Evolutionary conservation across 2,888 invertebrate genomes (phyloP), one percentile per base, ranked within the genome.

Genomic region (Hedychridium roseum): DNA sequence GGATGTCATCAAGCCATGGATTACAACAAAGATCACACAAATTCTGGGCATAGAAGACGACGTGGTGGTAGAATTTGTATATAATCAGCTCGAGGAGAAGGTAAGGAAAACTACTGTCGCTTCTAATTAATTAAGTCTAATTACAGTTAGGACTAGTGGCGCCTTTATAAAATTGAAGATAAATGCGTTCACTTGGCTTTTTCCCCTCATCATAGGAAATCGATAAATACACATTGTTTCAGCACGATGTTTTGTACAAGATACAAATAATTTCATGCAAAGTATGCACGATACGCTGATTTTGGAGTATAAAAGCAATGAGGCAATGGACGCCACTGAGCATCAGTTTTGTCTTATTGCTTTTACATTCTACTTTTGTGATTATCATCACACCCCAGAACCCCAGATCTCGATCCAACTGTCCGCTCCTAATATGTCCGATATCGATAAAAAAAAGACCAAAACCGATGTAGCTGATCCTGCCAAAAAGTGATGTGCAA

Each of bases 1-100:
- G 71, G 97, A 99, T 75, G 94, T 95, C 32, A 85, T 99, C 71
- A 97, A 98, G 76, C 99, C 99, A 58, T 99, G 99, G 99, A 99
- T 99, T 74, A 93, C 96, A 18, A 90, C 93, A 77, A 93, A 95
- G 81, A 90, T 99, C 50, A 97, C 96, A 2, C 95, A 97, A 75
- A 89, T 98, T 50, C 85, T 99, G 43, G 94, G 95, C 68, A 93
- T 97, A 80, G 99, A 99, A 81, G 99, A 99, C 80, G 99, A 99
- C 81, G 99, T 99, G 28, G 91, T 99, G 62, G 93, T 97, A 58
- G 97, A 98, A 80, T 99, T 96, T 85, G 96, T 99, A 64, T 94
- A 97, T 82, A 97, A 97, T 82, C 98, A 99, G 81, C 84, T 99
- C 46, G 98, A 99, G 80, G 91, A 94, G 78, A 93, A 92, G 88